A percentile compares a stretch with the other conserved stretches of the same genome.
Conservation (phyloP, 2,888 invertebrate genomes). For the Argyresthia goedartella region DNA sequence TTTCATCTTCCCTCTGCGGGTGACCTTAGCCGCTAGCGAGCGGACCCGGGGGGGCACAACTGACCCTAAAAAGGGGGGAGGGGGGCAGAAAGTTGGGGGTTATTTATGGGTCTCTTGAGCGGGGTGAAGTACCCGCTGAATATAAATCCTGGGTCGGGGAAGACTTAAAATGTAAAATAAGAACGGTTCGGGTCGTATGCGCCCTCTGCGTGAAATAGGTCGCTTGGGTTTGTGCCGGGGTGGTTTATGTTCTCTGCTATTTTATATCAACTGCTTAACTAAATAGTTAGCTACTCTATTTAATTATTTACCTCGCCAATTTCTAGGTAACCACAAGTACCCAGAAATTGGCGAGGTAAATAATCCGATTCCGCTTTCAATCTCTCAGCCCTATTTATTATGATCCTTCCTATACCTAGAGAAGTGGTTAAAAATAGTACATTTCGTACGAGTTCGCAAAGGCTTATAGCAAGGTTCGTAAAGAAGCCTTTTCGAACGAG, state of each 20-base stretch:
- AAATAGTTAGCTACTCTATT: too few species aligned
- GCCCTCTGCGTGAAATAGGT: constrained; percentile 16
- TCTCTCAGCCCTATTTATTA: too few species aligned
- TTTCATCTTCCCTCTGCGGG: constrained; percentile 60
- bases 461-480: too few species aligned
- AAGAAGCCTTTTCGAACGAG: too few species aligned
- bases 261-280: too few species aligned
- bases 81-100: constrained; percentile 36
- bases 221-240: constrained; percentile 4
- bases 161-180: constrained; percentile 60
- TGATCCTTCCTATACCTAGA: too few species aligned
- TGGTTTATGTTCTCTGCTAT: neutral
- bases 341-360: too few species aligned
- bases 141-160: constrained; percentile 55
- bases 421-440: too few species aligned
- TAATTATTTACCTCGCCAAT: too few species aligned
- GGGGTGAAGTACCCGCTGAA: constrained; percentile 61
- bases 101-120: constrained; percentile 67
- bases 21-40: constrained; percentile 64
- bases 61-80: constrained; percentile 8
- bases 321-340: too few species aligned
- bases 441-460: too few species aligned
- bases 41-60: constrained; percentile 17
- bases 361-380: too few species aligned
- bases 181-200: constrained; percentile 21